A percentile compares a stretch with the other conserved stretches of the same genome.
Conservation (phyloP, 1,140 invertebrate species). For the Hyphantria cunea region DNA sequence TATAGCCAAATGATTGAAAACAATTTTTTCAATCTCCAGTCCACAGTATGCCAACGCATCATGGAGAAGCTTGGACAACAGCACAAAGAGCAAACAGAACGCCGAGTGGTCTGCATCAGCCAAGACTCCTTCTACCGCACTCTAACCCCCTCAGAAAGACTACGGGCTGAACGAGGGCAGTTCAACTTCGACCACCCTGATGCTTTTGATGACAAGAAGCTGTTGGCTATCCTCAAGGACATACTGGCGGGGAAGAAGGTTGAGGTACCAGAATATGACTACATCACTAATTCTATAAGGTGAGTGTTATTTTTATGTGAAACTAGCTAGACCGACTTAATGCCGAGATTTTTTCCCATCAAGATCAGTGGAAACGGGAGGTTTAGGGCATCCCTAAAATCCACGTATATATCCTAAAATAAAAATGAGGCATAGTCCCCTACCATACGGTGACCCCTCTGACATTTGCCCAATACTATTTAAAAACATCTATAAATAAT, state of each 20-base stretch:
- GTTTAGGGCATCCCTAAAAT: too few species aligned
- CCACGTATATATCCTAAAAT: too few species aligned
- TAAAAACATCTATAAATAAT: too few species aligned
- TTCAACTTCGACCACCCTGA: constrained; percentile 99
- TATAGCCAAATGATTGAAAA: too few species aligned
- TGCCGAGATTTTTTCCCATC: too few species aligned
- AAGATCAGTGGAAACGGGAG: too few species aligned
- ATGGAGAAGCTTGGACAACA: constrained; percentile 96
- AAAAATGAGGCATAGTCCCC: too few species aligned
- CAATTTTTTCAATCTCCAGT: constrained; percentile 81
- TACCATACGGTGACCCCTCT: too few species aligned
- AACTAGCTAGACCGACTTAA: too few species aligned
- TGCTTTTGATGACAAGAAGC: constrained; percentile 94
- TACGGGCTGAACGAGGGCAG: constrained; percentile 93
- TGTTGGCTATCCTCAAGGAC: constrained; percentile 89
- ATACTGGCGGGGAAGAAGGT: constrained; percentile 93
- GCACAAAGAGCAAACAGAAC: constrained; percentile 92
- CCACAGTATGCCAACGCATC: constrained; percentile 97
- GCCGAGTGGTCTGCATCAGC: constrained; percentile 96
- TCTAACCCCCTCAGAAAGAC: constrained; percentile 90
- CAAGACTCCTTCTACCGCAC: constrained; percentile 98
- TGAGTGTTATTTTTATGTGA: constrained; percentile 33
- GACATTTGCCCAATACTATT: too few species aligned
- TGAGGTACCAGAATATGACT: constrained; percentile 95
- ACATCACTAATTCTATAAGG: constrained; percentile 83